These are phyloP conservation scores for Argyresthia goedartella DNA, from an alignment of 2,888 invertebrate genomes.

Conservation along the genomic window DNA sequence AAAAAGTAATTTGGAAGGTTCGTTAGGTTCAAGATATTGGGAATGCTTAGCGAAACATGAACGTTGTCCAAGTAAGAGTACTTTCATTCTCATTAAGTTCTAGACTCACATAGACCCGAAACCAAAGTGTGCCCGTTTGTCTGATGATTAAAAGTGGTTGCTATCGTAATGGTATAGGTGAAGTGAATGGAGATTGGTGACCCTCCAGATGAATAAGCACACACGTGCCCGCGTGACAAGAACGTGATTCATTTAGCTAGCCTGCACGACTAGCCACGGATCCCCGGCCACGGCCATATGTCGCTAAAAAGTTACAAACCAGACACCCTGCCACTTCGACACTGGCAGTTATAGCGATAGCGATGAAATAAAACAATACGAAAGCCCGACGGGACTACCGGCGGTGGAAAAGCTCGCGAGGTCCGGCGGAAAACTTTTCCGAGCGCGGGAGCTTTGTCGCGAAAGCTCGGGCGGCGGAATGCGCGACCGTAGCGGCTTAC, in stretches of 20 bases:
- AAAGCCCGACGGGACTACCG: not conserved
- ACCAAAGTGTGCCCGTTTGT: not conserved
- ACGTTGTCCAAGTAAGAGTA: too few species aligned
- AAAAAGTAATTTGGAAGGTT: too few species aligned
- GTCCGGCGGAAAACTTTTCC: slow-evolving; percentile 12
- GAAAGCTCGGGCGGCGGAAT: slow-evolving; percentile 19
- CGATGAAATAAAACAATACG: too few species aligned
- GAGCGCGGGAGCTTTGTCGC: not conserved
- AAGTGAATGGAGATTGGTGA: slow-evolving; percentile 52
- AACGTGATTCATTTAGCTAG: slow-evolving; percentile 48
- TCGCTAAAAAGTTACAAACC: slow-evolving; percentile 47
- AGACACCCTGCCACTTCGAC: slow-evolving; percentile 45
- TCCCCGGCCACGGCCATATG: slow-evolving; percentile 59
- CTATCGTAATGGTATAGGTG: slow-evolving; percentile 43
- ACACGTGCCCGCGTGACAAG: slow-evolving; percentile 45
- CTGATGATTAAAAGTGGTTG: not conserved
- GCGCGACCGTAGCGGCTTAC: slow-evolving; percentile 54
- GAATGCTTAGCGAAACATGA: too few species aligned
- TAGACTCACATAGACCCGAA: too few species aligned
- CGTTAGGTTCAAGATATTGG: too few species aligned
- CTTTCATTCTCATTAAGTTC: too few species aligned
- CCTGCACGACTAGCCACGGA: slow-evolving; percentile 28
- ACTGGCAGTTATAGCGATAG: slow-evolving; percentile 19
- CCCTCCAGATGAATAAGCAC: slow-evolving; percentile 49
- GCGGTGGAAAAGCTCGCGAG: slow-evolving; percentile 15